phyloP scores from a whole-genome alignment of 1,140 invertebrate species.

The Aphelenchoides avenae region DNA sequence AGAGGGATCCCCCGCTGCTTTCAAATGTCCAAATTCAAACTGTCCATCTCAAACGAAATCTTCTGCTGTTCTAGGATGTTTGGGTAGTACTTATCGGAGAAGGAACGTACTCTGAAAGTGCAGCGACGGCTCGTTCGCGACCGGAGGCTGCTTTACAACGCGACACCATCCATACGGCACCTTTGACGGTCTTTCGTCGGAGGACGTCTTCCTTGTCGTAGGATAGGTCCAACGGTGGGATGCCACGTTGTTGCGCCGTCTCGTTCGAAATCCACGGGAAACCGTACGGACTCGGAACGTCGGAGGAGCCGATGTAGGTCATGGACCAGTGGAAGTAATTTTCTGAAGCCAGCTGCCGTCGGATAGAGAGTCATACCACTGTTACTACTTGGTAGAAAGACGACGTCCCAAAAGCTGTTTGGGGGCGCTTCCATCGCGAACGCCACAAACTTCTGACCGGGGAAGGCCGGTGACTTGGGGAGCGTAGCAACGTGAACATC shows the following conservation, averaged over 20 bases:
- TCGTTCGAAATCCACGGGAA: slow-evolving; percentile 21
- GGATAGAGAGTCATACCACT: no score
- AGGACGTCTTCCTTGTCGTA: slow-evolving; percentile 16
- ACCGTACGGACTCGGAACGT: slow-evolving; percentile 31
- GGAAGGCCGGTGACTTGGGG: no score
- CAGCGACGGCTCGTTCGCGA: slow-evolving; percentile 32
- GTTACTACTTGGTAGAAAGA: no score
- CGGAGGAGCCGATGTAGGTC: slow-evolving; percentile 16
- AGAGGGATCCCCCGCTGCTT: no score
- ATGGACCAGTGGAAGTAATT: slow-evolving; percentile 34
- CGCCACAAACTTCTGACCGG: no score
- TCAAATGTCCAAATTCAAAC: no score
- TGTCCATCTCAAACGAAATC: no score
- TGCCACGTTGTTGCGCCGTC: slow-evolving; percentile 8
- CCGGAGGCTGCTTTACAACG: slow-evolving; percentile 35
- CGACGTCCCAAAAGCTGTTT: no score
- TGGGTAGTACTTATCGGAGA: slow-evolving; percentile 6
- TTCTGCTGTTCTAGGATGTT: no score
- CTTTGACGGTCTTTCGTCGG: slow-evolving; percentile 9
- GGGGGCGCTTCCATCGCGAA: no score
- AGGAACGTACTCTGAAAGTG: slow-evolving; percentile 23
- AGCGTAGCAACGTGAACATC: no score
- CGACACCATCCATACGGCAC: slow-evolving; percentile 40
- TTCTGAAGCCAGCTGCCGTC: no score
- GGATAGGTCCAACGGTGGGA: slow-evolving; percentile 11